Evolutionary conservation across 2,797 vertebrate genomes (phyloP).

Genomic region (Taenioides sp.): DNA sequence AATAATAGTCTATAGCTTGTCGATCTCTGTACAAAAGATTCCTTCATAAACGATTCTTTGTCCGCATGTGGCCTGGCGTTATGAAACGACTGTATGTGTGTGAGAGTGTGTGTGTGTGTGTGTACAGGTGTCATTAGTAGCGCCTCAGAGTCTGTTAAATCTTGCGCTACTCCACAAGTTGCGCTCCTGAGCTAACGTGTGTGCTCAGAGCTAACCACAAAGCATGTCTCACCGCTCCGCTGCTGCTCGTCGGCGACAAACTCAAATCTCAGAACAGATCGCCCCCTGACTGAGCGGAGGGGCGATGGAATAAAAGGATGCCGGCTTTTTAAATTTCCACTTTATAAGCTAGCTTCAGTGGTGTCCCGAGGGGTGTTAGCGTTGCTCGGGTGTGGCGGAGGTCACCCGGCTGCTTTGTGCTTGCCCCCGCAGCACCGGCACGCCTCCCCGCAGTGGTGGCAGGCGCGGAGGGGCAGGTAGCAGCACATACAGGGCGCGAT

Average conservation of each 20-base stretch:
- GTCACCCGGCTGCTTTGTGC: constrained; percentile 98
- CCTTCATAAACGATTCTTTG: constrained; percentile 78
- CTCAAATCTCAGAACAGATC: constrained; percentile 85
- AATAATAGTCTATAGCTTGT: constrained; percentile 56
- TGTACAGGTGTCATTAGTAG: constrained; percentile 70
- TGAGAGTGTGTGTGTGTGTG: constrained; percentile 32
- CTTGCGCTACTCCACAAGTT: constrained; percentile 69
- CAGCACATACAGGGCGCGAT: constrained; percentile 99
- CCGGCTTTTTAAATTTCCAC: constrained; percentile 79
- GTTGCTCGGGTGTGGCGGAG: constrained; percentile 11
- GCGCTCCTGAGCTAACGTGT: constrained; percentile 80
- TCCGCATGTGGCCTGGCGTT: constrained; percentile 79
- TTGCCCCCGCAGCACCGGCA: constrained; percentile 98
- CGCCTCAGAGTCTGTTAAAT: constrained; percentile 82
- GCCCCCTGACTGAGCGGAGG: constrained; percentile 77
- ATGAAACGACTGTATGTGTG: constrained; percentile 43
- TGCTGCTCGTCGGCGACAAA: constrained; percentile 75
- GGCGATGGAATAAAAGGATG: constrained; percentile 82
- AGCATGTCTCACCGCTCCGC: constrained; percentile 66
- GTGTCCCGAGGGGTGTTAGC: constrained; percentile 50
- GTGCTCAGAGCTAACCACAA: constrained; percentile 70
- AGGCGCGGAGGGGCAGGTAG: constrained; percentile 94
- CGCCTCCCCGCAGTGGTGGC: constrained; percentile 95
- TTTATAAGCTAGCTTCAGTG: constrained; percentile 75
- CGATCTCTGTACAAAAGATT: constrained; percentile 85